Evolutionary conservation across 2,797 vertebrate genomes (phyloP).

Genomic region (Sebastes taczanowskii): DNA sequence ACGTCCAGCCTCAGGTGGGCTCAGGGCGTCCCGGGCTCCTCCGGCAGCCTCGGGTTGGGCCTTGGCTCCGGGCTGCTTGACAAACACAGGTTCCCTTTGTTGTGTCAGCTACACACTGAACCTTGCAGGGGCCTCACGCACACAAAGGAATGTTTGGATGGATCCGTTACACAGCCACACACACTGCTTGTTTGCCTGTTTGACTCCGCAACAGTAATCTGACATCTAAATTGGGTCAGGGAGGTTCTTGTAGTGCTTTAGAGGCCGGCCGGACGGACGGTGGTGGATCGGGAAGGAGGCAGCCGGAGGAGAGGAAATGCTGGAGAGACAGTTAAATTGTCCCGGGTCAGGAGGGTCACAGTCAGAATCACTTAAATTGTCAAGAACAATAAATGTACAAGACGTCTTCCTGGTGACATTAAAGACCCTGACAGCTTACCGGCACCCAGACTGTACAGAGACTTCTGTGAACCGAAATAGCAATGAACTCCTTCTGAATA

Average conservation of each 20-base stretch:
- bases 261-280: constrained; percentile 16
- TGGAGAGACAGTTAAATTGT: constrained; percentile 27
- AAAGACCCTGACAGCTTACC: too few relatives aligned
- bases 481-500: constrained; percentile 24
- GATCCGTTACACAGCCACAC: constrained; percentile 71
- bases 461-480: neutral
- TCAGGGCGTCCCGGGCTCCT: constrained; percentile 37
- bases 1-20: constrained; percentile 48
- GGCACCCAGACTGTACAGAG: neutral
- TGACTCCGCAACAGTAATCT: constrained; percentile 73
- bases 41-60: constrained; percentile 50
- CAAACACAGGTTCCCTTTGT: constrained; percentile 82
- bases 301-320: constrained; percentile 34
- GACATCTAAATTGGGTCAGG: constrained; percentile 70
- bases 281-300: constrained; percentile 24
- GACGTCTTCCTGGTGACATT: neutral
- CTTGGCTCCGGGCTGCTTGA: constrained; percentile 62
- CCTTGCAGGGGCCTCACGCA: constrained; percentile 73
- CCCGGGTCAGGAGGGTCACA: constrained; percentile 20
- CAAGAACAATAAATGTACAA: constrained; percentile 24
- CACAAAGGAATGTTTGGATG: constrained; percentile 79
- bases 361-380: constrained; percentile 31
- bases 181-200: constrained; percentile 73
- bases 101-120: constrained; percentile 72
- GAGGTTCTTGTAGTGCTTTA: constrained; percentile 39